Evolutionary conservation across 2,113 vertebrate species (phyloP), one percentile per base, ranked within the genome.

Genomic region (Pteruthius melanotis): DNA sequence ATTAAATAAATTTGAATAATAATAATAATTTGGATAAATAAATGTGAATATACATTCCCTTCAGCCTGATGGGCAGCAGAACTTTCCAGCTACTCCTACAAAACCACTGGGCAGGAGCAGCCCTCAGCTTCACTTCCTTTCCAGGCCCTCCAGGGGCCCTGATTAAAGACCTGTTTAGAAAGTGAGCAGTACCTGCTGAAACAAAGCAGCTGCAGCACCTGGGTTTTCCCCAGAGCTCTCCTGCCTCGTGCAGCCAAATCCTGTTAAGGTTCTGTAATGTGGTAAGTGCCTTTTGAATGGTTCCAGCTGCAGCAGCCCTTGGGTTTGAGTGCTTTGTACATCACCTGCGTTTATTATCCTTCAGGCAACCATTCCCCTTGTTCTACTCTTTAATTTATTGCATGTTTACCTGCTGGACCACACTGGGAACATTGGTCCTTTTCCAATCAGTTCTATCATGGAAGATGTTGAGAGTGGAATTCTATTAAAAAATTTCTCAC

Each of bases 21-120:
- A 42, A 42, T 42, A 42, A 42, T n/a, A 42, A 40, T 40, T 59
- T 7, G 22, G n/a, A n/a, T n/a, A n/a, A n/a, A 68, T 22, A 68
- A 44, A 40, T 2, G 7, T 9, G 4, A 76, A 26, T 6, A 11
- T 2, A 2, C 2, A 0, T 44, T 57, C 28, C 65, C 60, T 64
- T 28, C 72, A 57, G 11, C 30, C 4, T 1, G 18, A 18, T 0
- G 13, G 21, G 19, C 12, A 5, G 1, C 69, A 91, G 31, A 45
- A 11, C 28, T 11, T 84, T 5, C 3, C 59, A 33, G 35, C 44
- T 10, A 2, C 68, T 45, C 42, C 35, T 37, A 3, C 31, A 14
- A 37, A 65, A 3, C 1, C 7, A 3, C 1, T 30, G 2, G 0
- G 0, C 42, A 81, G 12, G 1, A 53, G 0, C 14, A 44, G 3